Conservation (phyloP, 2,888 invertebrate species). For the Eupithecia centaureata region DNA sequence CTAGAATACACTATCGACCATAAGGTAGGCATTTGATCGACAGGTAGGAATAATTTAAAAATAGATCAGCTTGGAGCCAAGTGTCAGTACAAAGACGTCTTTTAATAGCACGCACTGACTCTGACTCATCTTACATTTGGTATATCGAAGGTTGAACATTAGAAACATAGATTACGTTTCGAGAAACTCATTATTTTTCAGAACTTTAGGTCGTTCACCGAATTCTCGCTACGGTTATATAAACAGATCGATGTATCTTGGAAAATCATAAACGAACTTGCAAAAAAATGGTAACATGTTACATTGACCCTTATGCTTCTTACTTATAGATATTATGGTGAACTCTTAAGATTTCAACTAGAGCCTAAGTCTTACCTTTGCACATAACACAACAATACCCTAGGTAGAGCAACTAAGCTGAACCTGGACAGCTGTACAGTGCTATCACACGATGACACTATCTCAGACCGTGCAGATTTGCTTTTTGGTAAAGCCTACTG, state of each 20-base stretch:
- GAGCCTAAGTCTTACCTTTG: neutral
- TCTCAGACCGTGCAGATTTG: neutral
- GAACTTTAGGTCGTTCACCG: neutral
- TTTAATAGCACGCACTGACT: slow-evolving; percentile 64
- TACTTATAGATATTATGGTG: too few species aligned
- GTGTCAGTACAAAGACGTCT: slow-evolving; percentile 70
- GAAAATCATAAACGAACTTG: too few species aligned
- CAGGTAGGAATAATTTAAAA: slow-evolving; percentile 51
- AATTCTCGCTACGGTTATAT: neutral
- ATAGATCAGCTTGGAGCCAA: slow-evolving; percentile 67
- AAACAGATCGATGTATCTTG: too few species aligned
- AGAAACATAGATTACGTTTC: slow-evolving; percentile 31
- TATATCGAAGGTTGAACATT: slow-evolving; percentile 73
- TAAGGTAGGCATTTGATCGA: slow-evolving; percentile 42
- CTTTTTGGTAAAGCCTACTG: neutral
- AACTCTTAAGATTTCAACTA: neutral
- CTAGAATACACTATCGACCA: neutral
- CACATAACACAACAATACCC: neutral
- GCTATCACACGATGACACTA: neutral
- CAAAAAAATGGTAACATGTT: too few species aligned
- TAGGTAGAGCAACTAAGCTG: neutral
- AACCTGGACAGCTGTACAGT: neutral
- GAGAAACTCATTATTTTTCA: slow-evolving; percentile 10
- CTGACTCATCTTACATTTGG: slow-evolving; percentile 76
- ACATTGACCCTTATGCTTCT: too few species aligned